Percentiles rank a stretch among this genome's conserved stretches.
Evolutionary conservation across 2,888 invertebrate species (phyloP).

Genomic region (Diplolepis rosae): DNA sequence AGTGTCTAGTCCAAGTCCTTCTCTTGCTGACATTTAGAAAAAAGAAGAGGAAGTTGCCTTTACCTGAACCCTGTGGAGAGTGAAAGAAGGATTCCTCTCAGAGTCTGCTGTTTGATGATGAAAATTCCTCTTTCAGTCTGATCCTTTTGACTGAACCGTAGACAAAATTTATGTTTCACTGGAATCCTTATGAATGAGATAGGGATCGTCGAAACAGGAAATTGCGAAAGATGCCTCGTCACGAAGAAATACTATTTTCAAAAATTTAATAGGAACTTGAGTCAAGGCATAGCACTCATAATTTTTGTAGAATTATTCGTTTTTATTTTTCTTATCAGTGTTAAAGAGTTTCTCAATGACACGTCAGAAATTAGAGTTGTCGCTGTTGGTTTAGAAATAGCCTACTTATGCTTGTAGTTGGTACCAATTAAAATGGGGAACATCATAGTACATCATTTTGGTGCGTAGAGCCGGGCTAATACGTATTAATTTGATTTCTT

Average conservation of each 20-base stretch:
- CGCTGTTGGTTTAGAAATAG: background rate
- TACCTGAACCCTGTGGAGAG: background rate
- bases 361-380: background rate
- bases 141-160: background rate
- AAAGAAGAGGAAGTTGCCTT: background rate
- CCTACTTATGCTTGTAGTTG: background rate
- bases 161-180: background rate
- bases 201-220: no score
- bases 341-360: slow-evolving; percentile 1
- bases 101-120: no score
- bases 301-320: no score
- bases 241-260: no score
- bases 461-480: no score
- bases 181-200: background rate
- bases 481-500: no score
- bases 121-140: background rate
- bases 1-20: background rate
- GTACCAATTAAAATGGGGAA: background rate
- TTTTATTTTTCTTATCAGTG: background rate
- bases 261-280: no score
- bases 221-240: no score
- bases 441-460: no score
- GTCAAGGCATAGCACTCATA: no score
- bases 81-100: no score
- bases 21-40: background rate